Base-by-base conservation (phyloP, 2,113 vertebrate genomes). In the Rutilus rutilus region DNA sequence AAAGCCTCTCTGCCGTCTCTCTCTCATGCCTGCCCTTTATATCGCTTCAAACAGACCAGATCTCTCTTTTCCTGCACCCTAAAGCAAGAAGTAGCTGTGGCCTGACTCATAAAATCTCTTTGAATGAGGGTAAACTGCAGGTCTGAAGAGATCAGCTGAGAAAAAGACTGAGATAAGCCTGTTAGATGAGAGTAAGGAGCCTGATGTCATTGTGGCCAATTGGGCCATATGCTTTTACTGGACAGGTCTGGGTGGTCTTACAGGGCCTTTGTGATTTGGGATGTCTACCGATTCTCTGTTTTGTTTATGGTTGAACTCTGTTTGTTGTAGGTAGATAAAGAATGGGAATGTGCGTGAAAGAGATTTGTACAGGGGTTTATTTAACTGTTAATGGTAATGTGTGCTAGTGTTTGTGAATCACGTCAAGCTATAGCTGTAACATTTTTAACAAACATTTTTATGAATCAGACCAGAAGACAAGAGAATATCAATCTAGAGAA, bases 1-100 rank as follows among this genome's bases (percentile, higher is more conserved):
- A 89, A 89, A 85, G 47, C 23, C 45, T 85, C 81, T 82, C 67
- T 67, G 87, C 76, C 8, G 27, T 83, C 59, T 85, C 69, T 69
- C 62, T 62, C 30, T 12, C 33, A 23, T 59, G 52, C 77, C 57
- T 79, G 77, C 30, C 2, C 64, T 82, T 71, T 82, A 64, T 83
- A 57, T 83, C 23, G 4, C 81, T 83, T 83, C 50, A 83, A 60
- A 81, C 50, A 86, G 60, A 74, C 80, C 77, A 42, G 25, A 50
- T 50, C 8, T 77, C 65, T 75, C 39, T 25, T 23, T 57, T n/a
- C 36, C n/a, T 27, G 27, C 36, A 81, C 75, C 78, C 78, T 64
- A 65, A 78, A 77, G 81, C 23, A 60, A 81, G 85, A 52, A 81
- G 85, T 14, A 60, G 64, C 80, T 76, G 42, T 74, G 42, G 54